Conservation (phyloP, 1,140 invertebrate genomes). For the Pteromalus puparum region DNA sequence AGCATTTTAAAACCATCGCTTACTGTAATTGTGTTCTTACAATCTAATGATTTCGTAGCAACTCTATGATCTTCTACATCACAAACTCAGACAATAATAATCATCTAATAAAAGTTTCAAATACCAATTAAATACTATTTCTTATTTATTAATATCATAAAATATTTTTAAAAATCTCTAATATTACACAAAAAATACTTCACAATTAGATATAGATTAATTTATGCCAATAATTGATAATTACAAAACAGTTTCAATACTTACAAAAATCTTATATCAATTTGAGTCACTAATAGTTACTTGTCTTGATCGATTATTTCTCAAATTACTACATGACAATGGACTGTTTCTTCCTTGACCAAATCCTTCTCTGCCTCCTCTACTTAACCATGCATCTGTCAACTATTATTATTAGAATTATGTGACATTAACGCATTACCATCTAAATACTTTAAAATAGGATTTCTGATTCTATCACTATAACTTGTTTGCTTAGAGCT, state of each 20-base stretch:
- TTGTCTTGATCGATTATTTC: constrained; percentile 42
- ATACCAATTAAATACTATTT: too few relatives aligned
- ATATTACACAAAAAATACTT: too few relatives aligned
- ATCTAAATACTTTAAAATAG: constrained; percentile 55
- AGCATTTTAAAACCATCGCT: constrained; percentile 82
- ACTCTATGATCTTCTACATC: constrained; percentile 81
- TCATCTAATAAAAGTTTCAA: neutral
- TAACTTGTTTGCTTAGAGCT: neutral
- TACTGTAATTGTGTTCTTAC: constrained; percentile 80
- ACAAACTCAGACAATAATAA: neutral
- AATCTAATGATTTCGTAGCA: constrained; percentile 79
- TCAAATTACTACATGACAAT: constrained; percentile 54
- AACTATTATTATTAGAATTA: constrained; percentile 56
- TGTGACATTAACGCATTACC: constrained; percentile 64
- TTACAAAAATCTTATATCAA: constrained; percentile 80
- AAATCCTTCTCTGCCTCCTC: constrained; percentile 49
- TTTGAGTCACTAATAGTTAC: constrained; percentile 61
- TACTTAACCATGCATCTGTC: constrained; percentile 56
- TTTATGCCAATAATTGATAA: too few relatives aligned
- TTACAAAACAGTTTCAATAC: constrained; percentile 47
- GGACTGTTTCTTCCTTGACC: constrained; percentile 61
- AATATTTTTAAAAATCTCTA: too few relatives aligned
- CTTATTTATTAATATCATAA: too few relatives aligned
- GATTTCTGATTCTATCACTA: constrained; percentile 36
- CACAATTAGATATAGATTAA: too few relatives aligned